phyloP scores from a whole-genome alignment of 2,888 invertebrate genomes.

The Nowickia ferox region DNA sequence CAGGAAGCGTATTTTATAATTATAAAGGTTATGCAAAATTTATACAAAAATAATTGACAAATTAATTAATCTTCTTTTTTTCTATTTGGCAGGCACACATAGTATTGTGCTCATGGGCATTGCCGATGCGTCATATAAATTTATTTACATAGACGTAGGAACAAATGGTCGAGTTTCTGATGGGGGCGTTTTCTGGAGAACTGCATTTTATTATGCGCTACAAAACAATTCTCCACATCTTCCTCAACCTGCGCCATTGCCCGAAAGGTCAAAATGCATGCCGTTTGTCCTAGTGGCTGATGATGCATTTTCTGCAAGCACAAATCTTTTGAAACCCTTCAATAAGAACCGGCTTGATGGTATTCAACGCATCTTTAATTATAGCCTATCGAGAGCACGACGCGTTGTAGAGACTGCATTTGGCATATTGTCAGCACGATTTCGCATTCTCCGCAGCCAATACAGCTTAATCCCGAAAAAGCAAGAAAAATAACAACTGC shows the following conservation, averaged over 20 bases:
- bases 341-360: constrained; percentile 31
- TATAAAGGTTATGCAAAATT: constrained; percentile 13
- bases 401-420: constrained; percentile 39
- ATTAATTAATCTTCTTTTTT: no score
- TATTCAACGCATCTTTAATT: constrained; percentile 42
- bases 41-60: no score
- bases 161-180: constrained; percentile 26
- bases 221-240: constrained; percentile 34
- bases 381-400: constrained; percentile 33
- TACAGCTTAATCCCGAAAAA: constrained; percentile 44
- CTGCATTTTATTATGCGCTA: constrained; percentile 43
- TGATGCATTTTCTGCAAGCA: constrained; percentile 42
- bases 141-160: neutral
- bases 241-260: constrained; percentile 37
- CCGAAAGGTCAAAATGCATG: constrained; percentile 34
- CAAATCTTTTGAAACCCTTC: constrained; percentile 44
- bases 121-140: constrained; percentile 8
- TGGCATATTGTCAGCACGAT: constrained; percentile 35
- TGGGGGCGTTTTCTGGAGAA: constrained; percentile 38
- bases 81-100: no score
- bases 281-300: constrained; percentile 43
- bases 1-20: constrained; percentile 40
- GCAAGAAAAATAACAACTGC: constrained; percentile 27
- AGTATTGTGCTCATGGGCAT: no score
- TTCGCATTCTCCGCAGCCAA: constrained; percentile 34